These are phyloP conservation scores for Lepeophtheirus salmonis DNA, from an alignment of 1,140 invertebrate genomes.

Conservation along the genomic window DNA sequence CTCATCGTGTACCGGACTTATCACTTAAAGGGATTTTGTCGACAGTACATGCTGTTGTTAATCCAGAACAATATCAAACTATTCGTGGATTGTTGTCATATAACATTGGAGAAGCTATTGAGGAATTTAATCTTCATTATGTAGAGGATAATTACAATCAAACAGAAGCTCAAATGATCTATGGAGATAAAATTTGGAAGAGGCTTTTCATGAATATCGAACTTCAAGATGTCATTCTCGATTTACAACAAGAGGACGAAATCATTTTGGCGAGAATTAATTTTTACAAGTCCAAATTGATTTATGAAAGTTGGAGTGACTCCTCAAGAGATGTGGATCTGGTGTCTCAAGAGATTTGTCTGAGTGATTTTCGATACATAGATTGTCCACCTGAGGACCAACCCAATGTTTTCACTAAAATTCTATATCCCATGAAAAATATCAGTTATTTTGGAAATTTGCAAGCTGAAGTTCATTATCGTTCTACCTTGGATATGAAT, in stretches of 20 bases:
- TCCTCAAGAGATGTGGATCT: slow-evolving; percentile 75
- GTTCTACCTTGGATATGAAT: slow-evolving; percentile 37
- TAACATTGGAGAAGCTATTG: slow-evolving; percentile 76
- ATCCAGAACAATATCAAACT: slow-evolving; percentile 65
- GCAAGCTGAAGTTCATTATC: slow-evolving; percentile 18
- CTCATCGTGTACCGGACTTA: slow-evolving; percentile 58
- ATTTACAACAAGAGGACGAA: slow-evolving; percentile 36
- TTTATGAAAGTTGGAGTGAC: slow-evolving; percentile 64
- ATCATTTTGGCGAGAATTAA: slow-evolving; percentile 62
- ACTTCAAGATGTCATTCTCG: slow-evolving; percentile 64
- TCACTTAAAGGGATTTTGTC: slow-evolving; percentile 64
- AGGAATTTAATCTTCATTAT: slow-evolving; percentile 16
- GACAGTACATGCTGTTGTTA: slow-evolving; percentile 59
- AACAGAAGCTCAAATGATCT: neutral
- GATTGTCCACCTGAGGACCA: slow-evolving; percentile 44
- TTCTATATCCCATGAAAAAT: slow-evolving; percentile 46
- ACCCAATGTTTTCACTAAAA: slow-evolving; percentile 71
- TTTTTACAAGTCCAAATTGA: slow-evolving; percentile 70
- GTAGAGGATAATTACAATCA: slow-evolving; percentile 21
- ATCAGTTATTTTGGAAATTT: slow-evolving; percentile 31
- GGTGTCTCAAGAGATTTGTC: slow-evolving; percentile 72
- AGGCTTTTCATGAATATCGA: slow-evolving; percentile 57
- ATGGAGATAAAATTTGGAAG: slow-evolving; percentile 36
- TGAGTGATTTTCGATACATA: slow-evolving; percentile 54
- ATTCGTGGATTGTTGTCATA: slow-evolving; percentile 67